These are phyloP conservation scores for Nyctibius grandis DNA, from an alignment of 2,797 vertebrate species.

Conservation along the genomic window DNA sequence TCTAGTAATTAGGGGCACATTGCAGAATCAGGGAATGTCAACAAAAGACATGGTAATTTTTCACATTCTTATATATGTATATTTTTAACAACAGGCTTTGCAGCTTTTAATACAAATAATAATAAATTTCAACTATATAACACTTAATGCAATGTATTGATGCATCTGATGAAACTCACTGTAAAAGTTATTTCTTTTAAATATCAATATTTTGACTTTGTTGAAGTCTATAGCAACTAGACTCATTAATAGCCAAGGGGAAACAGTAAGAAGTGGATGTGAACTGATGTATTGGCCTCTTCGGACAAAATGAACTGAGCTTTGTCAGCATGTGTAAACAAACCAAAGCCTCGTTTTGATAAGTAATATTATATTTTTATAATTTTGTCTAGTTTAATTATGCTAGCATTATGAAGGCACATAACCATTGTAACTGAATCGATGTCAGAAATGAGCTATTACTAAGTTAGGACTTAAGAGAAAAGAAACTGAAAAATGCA, in stretches of 20 bases:
- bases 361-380: conserved; percentile 3
- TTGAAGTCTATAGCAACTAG: neutral
- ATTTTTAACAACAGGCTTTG: neutral
- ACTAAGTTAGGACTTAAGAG: neutral
- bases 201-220: neutral
- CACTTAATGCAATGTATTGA: neutral
- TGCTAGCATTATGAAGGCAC: neutral
- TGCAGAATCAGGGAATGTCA: neutral
- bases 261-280: neutral
- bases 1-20: neutral
- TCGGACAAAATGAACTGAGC: neutral
- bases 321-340: neutral
- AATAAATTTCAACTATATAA: neutral
- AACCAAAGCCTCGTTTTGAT: neutral
- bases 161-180: neutral
- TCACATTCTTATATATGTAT: neutral
- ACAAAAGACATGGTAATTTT: neutral
- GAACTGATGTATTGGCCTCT: neutral
- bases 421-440: neutral
- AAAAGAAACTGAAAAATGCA: neutral
- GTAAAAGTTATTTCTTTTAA: neutral
- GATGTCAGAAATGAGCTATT: neutral
- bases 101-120: neutral
- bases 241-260: neutral
- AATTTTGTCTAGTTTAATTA: conserved; percentile 5